Evolutionary conservation across 2,888 invertebrate genomes (phyloP), one percentile per base, ranked within the genome.

Genomic region (Agrypnus murinus): DNA sequence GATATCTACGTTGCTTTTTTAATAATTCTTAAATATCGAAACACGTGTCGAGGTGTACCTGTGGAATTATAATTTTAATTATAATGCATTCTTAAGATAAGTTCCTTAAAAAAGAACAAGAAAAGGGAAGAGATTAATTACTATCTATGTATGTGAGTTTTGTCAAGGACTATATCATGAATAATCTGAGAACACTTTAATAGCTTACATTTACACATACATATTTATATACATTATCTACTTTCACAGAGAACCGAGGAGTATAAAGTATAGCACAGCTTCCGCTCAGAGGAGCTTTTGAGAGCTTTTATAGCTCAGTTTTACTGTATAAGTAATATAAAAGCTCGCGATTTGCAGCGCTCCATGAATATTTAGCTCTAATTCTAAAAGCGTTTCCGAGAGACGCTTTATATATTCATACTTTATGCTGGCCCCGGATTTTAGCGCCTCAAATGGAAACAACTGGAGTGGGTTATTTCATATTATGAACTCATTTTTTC

Each of bases 221-320:
- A 86, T 86, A 85, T 86, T 86, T 86, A 86, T 86, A 86, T 85
- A 86, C 84, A 85, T 85, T 86, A 86, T 85, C 86, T 85, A 84
- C 85, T 84, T 85, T 85, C 84, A 84, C 83, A 81, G 79, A 82
- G 83, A 81, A 79, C 80, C 82, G 83, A 82, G 82, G 80, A 82
- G 82, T 84, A 84, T 83, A 84, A 84, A 84, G 83, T 81, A 82
- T 81, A 82, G 70, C 80, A 78, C 73, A 76, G 80, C 81, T 82
- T 84, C 82, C 83, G 83, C 81, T 76, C 75, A 74, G 76, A 76
- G 77, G 80, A 80, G 83, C 82, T 81, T 81, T 81, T 77, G 84
- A 83, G 82, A 83, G 84, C 85, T 84, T 85, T 85, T 84, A 85
- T 84, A 82, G 84, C 84, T 79, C 84, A 84, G 77, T 73, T 73